phyloP scores from a whole-genome alignment of 2,797 vertebrate species.

The Acipenser ruthenus region DNA sequence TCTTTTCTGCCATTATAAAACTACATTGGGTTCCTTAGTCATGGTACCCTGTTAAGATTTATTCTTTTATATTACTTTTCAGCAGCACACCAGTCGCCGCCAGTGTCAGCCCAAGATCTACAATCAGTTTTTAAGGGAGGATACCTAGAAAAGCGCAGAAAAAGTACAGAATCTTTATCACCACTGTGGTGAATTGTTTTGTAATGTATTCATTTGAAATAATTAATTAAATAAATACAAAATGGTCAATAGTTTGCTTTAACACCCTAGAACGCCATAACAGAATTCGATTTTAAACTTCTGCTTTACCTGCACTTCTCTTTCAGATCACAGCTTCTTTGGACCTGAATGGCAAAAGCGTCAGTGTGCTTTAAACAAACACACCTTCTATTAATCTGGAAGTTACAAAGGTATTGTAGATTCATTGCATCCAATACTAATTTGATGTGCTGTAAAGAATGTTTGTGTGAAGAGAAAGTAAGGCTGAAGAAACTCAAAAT shows the following conservation, averaged over 20 bases:
- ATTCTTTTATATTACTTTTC: not conserved
- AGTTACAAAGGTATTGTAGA: slow-evolving; percentile 80
- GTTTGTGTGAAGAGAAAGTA: no score
- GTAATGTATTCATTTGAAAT: no score
- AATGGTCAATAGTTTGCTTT: no score
- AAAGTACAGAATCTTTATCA: slow-evolving; percentile 55
- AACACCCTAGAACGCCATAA: no score
- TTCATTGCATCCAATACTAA: not conserved
- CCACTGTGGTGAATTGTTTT: no score
- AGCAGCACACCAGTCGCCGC: slow-evolving; percentile 70
- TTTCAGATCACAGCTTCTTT: slow-evolving; percentile 89
- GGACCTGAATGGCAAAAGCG: slow-evolving; percentile 96
- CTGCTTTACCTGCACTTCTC: no score
- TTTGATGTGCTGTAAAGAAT: no score
- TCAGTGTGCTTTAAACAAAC: slow-evolving; percentile 85
- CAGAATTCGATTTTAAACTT: no score
- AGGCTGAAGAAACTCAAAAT: no score
- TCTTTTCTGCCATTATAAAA: no score
- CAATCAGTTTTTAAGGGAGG: slow-evolving; percentile 76
- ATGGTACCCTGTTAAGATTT: not conserved
- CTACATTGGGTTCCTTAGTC: no score
- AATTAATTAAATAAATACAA: no score
- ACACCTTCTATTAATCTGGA: slow-evolving; percentile 88
- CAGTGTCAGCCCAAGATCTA: slow-evolving; percentile 84
- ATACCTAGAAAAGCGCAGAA: slow-evolving; percentile 91